Evolutionary conservation across 2,888 invertebrate species (phyloP).

Genomic region (Ennomos fuscantarius): DNA sequence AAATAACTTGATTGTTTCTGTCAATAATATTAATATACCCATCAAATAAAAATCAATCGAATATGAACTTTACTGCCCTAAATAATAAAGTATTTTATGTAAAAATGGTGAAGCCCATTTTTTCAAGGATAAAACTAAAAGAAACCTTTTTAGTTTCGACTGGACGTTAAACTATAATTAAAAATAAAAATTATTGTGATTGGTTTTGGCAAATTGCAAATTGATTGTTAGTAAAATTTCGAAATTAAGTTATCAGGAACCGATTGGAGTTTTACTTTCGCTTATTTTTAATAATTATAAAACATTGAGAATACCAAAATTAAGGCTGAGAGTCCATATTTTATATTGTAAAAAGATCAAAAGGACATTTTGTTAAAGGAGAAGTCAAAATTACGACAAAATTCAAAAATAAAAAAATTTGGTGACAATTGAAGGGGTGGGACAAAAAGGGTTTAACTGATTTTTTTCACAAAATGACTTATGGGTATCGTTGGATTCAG

Average conservation of each 20-base stretch:
- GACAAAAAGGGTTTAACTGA: too few relatives aligned
- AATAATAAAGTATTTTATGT: too few relatives aligned
- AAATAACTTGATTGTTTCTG: constrained; percentile 64
- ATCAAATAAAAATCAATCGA: constrained; percentile 9
- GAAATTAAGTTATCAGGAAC: constrained; percentile 7
- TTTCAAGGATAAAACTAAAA: neutral
- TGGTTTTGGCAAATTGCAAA: constrained; percentile 82
- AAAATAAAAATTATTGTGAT: constrained; percentile 81
- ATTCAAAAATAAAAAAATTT: too few relatives aligned
- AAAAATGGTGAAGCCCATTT: constrained; percentile 8
- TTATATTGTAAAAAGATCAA: too few relatives aligned
- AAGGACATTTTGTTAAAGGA: too few relatives aligned
- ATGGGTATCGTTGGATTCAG: too few relatives aligned
- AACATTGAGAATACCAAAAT: too few relatives aligned
- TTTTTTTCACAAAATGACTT: too few relatives aligned
- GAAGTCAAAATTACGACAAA: too few relatives aligned
- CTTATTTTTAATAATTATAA: too few relatives aligned
- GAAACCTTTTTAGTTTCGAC: constrained; percentile 24
- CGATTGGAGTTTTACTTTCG: neutral
- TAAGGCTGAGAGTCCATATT: too few relatives aligned
- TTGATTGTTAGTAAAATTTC: constrained; percentile 60
- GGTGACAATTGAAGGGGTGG: too few relatives aligned
- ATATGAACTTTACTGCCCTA: constrained; percentile 14
- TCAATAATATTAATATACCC: constrained; percentile 21
- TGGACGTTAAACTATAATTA: constrained; percentile 65